phyloP scores from a whole-genome alignment of 2,888 invertebrate genomes.

The Anarsia innoxiella region DNA sequence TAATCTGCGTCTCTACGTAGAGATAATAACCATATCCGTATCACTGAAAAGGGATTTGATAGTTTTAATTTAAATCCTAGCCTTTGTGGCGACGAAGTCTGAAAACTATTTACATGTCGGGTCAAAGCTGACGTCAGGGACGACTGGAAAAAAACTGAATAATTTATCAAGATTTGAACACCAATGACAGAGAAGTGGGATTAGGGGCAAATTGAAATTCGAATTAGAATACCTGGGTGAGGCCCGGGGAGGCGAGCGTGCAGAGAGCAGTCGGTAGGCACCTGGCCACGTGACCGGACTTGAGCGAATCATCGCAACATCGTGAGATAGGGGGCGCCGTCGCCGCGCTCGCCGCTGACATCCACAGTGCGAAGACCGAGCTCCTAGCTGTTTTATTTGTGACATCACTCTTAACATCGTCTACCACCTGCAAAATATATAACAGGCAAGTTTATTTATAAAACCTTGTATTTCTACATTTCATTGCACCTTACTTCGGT shows the following conservation, averaged over 20 bases:
- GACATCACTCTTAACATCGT: conserved; percentile 23
- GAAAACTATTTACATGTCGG: too few species aligned
- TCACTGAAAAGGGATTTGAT: too few species aligned
- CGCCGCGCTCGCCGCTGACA: conserved; percentile 7
- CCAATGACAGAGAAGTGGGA: conserved; percentile 17
- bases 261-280: conserved; percentile 30
- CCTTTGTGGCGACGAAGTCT: too few species aligned
- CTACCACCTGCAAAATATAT: conserved; percentile 18
- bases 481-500: conserved; percentile 11
- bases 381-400: conserved; percentile 15
- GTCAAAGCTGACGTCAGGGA: not conserved
- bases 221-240: conserved; percentile 26
- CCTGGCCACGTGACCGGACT: conserved; percentile 36
- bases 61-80: too few species aligned
- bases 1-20: too few species aligned
- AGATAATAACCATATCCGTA: too few species aligned
- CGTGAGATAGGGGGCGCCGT: conserved; percentile 15
- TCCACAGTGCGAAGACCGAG: too few species aligned
- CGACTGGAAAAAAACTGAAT: conserved; percentile 20
- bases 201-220: conserved; percentile 26
- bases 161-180: conserved; percentile 23
- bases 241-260: conserved; percentile 3
- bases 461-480: conserved; percentile 16
- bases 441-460: conserved; percentile 27
- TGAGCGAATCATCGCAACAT: conserved; percentile 18